Conservation (phyloP, 2,113 vertebrate species). For the Forbesichthys papilliferus region DNA sequence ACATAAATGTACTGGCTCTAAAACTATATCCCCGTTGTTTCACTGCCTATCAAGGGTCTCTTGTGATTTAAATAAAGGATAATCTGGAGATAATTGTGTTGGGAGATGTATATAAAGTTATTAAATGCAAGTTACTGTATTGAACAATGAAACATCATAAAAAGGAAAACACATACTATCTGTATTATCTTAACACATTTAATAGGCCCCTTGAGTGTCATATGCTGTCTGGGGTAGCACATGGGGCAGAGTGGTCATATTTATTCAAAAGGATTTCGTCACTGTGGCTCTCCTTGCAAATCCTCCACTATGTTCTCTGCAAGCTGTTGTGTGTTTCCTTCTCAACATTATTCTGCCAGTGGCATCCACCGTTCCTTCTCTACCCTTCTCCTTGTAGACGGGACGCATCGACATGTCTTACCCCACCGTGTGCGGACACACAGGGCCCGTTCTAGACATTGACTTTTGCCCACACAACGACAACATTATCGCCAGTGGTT, state of each 20-base stretch:
- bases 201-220: too few species aligned
- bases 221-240: too few species aligned
- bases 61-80: too few species aligned
- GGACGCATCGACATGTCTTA: slow-evolving; percentile 86
- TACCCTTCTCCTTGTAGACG: slow-evolving; percentile 68
- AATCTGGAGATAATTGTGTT: too few species aligned
- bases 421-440: slow-evolving; percentile 87
- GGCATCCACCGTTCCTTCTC: neutral
- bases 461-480: slow-evolving; percentile 92
- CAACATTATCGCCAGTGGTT: slow-evolving; percentile 89
- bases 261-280: neutral
- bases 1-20: neutral
- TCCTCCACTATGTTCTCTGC: neutral
- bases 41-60: too few species aligned
- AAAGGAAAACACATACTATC: too few species aligned
- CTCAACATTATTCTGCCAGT: neutral
- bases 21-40: neutral
- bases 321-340: neutral
- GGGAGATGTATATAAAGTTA: too few species aligned
- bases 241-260: neutral
- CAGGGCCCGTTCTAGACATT: slow-evolving; percentile 86
- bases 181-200: too few species aligned
- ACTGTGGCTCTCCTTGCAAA: slow-evolving; percentile 23
- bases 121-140: too few species aligned
- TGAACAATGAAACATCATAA: too few species aligned